Base-by-base conservation (phyloP, 1,140 invertebrate species). In the Tetragnatha versicolor region DNA sequence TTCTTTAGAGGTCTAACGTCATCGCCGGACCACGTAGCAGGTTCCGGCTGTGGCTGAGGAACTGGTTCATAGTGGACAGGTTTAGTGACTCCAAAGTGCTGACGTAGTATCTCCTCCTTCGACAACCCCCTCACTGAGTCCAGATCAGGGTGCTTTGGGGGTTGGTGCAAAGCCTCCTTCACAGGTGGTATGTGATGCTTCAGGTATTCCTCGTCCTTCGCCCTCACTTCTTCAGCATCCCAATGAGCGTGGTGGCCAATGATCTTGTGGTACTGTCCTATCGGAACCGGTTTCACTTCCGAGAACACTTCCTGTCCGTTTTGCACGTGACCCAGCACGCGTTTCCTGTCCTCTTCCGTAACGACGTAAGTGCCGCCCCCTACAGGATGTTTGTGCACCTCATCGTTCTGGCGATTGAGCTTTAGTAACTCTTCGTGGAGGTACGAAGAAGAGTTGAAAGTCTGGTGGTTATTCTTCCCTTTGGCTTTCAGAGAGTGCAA, bases 211-310 rank as follows among this genome's bases (percentile, higher is more conserved):
- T 65, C 17, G 20, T 51, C 39, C 22, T 33, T 14, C n/a, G 35
- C n/a, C 35, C 65, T 49, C 2, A 55, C 35, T n/a, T 39, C 69
- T 45, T 72, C 58, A 31, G 58, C 25, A 31, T 51, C 55, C 73
- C 73, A 76, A 45, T 76, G 60, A 5, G 60, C 73, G 37, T 76
- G 60, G 29, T 76, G 73, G 2, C 73, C 73, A 53, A 76, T 65
- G 31, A 76, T 63, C 25, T 35, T 47, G 45, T 72, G 69, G 29
- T 53, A 69, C n/a, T 69, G 66, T 6, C 66, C 66, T 29, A 69
- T 49, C 17, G 66, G 45, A 22, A 69, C 49, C 35, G 66, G 49
- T 35, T 69, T 53, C 3, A 53, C 49, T 20, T 63, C 60, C 27
- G 60, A 39, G 6, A n/a, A 10, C 0, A 4, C 29, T 17, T 22